phyloP scores from a whole-genome alignment of 2,797 vertebrate species.

The Sibirionetta formosa region DNA sequence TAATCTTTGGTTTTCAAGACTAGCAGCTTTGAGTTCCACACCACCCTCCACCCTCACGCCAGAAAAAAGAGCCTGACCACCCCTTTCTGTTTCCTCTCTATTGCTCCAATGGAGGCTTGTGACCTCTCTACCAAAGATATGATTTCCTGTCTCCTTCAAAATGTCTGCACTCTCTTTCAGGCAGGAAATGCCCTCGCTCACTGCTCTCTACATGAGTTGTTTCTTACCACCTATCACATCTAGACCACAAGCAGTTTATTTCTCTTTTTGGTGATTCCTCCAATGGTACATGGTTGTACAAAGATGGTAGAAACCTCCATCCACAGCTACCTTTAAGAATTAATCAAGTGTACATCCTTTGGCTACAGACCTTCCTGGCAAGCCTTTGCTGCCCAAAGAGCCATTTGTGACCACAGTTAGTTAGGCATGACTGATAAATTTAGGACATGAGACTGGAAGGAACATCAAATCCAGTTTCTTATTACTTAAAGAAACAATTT shows the following conservation, averaged over 20 bases:
- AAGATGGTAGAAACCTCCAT: background rate
- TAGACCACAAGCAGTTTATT: background rate
- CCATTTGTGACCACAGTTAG: background rate
- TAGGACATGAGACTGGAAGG: background rate
- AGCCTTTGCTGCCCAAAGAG: background rate
- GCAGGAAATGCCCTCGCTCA: background rate
- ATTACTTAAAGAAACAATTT: slow-evolving; percentile 50
- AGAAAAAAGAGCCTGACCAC: background rate
- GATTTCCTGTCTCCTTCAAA: background rate
- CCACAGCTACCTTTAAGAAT: background rate
- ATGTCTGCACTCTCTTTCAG: background rate
- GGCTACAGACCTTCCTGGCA: background rate
- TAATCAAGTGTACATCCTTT: background rate
- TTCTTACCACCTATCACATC: background rate
- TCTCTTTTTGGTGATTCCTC: background rate
- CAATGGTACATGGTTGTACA: background rate
- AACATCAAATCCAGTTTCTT: slow-evolving; percentile 14
- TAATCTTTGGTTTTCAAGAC: background rate
- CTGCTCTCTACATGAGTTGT: background rate
- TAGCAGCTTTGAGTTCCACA: background rate
- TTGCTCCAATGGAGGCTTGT: background rate
- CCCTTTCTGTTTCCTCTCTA: background rate
- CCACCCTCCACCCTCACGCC: no score
- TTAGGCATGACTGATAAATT: slow-evolving; percentile 14
- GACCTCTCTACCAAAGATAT: background rate